Conservation (phyloP, 1,140 invertebrate genomes). For the Drosophila tristis region DNA sequence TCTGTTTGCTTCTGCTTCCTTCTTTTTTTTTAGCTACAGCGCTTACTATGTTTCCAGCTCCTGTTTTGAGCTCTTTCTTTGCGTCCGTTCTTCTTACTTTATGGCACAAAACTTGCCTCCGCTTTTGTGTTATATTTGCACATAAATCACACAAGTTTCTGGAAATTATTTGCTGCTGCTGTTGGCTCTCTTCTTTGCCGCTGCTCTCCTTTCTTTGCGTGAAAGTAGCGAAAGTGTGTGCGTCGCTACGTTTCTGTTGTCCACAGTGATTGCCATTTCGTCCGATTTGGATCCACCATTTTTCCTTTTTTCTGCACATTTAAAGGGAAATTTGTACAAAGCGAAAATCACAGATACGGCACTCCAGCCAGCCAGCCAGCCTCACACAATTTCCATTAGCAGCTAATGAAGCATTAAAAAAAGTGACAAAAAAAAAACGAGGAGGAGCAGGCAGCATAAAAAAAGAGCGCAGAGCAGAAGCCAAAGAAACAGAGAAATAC, state of each 20-base stretch:
- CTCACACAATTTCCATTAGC: constrained; percentile 76
- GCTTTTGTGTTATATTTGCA: constrained; percentile 75
- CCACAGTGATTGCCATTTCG: constrained; percentile 10
- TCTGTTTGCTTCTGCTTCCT: not conserved
- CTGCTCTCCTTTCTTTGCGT: not conserved
- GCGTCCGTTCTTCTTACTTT: not conserved
- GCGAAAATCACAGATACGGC: constrained; percentile 28
- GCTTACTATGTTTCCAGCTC: not conserved
- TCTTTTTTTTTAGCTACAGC: not conserved
- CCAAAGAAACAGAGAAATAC: too few relatives aligned
- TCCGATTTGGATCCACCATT: constrained; percentile 6
- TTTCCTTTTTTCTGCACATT: not conserved
- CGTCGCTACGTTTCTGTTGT: not conserved
- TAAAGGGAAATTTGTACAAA: constrained; percentile 1
- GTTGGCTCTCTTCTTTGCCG: not conserved
- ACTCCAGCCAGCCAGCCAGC: constrained; percentile 14
- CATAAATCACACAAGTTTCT: constrained; percentile 78
- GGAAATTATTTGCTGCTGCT: constrained; percentile 50
- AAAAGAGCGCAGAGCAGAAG: constrained; percentile 13
- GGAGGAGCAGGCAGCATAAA: not conserved
- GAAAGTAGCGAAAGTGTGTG: not conserved
- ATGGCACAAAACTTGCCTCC: constrained; percentile 48
- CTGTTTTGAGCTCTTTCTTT: too few relatives aligned
- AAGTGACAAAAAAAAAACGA: constrained; percentile 66
- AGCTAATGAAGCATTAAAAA: constrained; percentile 81